Base-by-base conservation (phyloP, 1,140 invertebrate genomes). In the Phymastichus coffea region DNA sequence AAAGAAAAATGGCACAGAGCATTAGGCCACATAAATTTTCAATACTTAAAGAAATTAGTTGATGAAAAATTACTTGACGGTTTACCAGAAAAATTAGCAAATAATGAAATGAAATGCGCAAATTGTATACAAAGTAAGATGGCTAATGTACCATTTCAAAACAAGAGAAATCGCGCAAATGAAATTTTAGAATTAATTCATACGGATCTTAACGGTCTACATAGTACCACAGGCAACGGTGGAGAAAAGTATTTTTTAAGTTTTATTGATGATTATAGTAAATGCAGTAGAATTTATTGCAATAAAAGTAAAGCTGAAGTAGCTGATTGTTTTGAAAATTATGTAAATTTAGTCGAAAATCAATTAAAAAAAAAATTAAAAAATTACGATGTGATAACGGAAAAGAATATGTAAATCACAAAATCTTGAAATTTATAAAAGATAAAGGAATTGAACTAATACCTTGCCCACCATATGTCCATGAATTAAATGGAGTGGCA, bases 401-500 rank as follows among this genome's bases (percentile, higher is more conserved):
- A 12, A 47, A 26, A 30, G 44, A 47, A 47, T 47, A 47, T 47
- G n/a, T 47, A 3, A 47, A 47, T 17, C 4, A 40, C n/a, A 30
- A 47, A 10, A 30, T 17, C 1, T 47, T 30, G 15, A 15, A 30
- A 17, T 56, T 56, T 46, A 4, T 35, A 33, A 15, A 37, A 41
- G n/a, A 26, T 20, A 59, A 59, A 15, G 48, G 57, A 14, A 59
- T 59, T 26, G n/a, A 33, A 35, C 25, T 41, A 26, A 10, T 28
- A 15, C 47, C 46, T n/a, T 51, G 35, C 52, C 46, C 47, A 25
- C 35, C 26, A 4, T 59, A 59, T 26, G 20, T 15, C 1, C 56
- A 47, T 23, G 33, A 49, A 49, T 28, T 38, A 23, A 58, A 58
- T 30, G 46, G 56, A 17, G 12, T 17, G 28, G 47, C 56, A 12